Evolutionary conservation across 2,888 invertebrate genomes (phyloP).

Genomic region (Caenorhabditis parvicauda): DNA sequence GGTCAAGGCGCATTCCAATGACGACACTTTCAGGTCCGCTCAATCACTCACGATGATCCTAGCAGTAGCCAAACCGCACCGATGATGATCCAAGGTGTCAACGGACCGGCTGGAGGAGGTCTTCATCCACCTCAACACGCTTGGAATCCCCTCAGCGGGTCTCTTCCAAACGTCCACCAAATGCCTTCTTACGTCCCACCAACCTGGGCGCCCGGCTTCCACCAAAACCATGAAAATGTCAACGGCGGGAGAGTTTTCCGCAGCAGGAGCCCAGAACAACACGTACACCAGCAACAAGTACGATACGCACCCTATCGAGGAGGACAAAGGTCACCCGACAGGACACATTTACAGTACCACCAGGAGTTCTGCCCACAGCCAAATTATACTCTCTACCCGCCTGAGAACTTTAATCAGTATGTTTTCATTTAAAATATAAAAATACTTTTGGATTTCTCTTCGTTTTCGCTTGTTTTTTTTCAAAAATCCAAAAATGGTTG

Average conservation of each 20-base stretch:
- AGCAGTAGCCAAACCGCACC: background rate
- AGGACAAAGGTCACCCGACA: slow-evolving; percentile 16
- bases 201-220: slow-evolving; percentile 26
- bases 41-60: background rate
- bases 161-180: slow-evolving; percentile 59
- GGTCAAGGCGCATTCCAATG: too few species aligned
- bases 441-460: too few species aligned
- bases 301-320: background rate
- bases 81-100: too few species aligned
- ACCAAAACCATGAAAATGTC: background rate
- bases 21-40: too few species aligned
- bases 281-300: background rate
- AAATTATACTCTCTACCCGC: slow-evolving; percentile 9
- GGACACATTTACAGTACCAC: slow-evolving; percentile 20
- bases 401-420: slow-evolving; percentile 16
- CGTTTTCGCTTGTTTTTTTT: too few species aligned
- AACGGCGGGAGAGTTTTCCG: background rate
- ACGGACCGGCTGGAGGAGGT: slow-evolving; percentile 4
- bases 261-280: background rate
- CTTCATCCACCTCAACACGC: slow-evolving; percentile 28
- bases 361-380: slow-evolving; percentile 9
- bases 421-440: slow-evolving; percentile 4
- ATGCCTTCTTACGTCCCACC: slow-evolving; percentile 35
- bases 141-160: slow-evolving; percentile 45
- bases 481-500: too few species aligned